Base-by-base conservation (phyloP, 1,140 invertebrate species). In the Sweltsa coloradensis region DNA sequence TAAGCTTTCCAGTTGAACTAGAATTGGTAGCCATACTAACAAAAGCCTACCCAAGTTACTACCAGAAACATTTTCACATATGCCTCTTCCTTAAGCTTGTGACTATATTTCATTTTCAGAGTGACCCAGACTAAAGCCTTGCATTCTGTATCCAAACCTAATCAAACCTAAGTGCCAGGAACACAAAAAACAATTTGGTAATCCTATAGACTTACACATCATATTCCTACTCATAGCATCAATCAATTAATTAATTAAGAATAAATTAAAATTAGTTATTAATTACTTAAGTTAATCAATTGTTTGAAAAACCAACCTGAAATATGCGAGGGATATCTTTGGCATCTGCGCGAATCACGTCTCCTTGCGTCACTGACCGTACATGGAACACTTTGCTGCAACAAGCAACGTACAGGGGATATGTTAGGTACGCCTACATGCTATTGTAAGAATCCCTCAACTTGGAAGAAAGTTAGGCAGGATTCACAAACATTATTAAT, bases 271-370 rank as follows among this genome's bases (percentile, higher is more conserved):
- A 9, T 9, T 31, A 9, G 29, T 31, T 31, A 31, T 9, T 9
- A 31, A 9, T 9, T 31, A 31, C 9, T 9, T 31, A 31, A 31
- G n/a, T 31, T n/a, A 31, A 31, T 9, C n/a, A 31, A 31, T 9
- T 9, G n/a, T 31, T 9, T 9, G n/a, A 23, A 50, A 6, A 19
- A 31, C 29, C 55, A 66, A 83, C 81, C 75, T 97, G 94, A 72
- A 97, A 97, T 73, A 99, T 98, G 66, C 92, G 83, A 58, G 95
- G 95, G 69, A 98, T 95, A 77, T 97, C 93, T 82, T 94, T 94
- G 65, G 90, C 89, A 75, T 97, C 92, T 45, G 91, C 95, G 64
- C 94, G 79, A 63, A 97, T 95, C 51, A 97, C 93, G 78, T 99
- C 95, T 58, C 93, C 93, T 71, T 97, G 94, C 45, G 94, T 97